Conservation (phyloP, 2,888 invertebrate genomes). For the Gymnocheta viridis region DNA sequence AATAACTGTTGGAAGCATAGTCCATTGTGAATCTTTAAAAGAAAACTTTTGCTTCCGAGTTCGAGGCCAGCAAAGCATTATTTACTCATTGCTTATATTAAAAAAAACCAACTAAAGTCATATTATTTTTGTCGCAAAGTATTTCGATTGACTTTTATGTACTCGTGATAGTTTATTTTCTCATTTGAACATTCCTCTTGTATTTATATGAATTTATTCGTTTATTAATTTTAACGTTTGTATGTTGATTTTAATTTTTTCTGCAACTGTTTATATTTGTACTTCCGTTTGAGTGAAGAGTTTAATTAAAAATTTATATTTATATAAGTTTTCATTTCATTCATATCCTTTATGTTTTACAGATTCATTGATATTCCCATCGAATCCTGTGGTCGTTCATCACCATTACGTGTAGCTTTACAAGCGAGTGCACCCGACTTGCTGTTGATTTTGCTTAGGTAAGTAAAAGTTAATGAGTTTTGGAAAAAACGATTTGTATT, state of each 20-base stretch:
- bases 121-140: too few species aligned
- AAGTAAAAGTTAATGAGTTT: constrained; percentile 68
- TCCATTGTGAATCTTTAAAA: too few species aligned
- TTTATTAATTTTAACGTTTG: not conserved
- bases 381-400: constrained; percentile 89
- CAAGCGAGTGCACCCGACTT: constrained; percentile 90
- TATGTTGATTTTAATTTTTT: not conserved
- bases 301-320: constrained; percentile 34
- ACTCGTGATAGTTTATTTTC: too few species aligned
- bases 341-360: constrained; percentile 71
- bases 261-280: not conserved
- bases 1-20: too few species aligned
- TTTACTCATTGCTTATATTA: too few species aligned
- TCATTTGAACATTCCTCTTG: not conserved
- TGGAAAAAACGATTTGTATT: not conserved
- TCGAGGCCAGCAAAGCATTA: too few species aligned
- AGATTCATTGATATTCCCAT: constrained; percentile 90
- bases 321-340: constrained; percentile 13
- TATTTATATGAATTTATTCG: too few species aligned
- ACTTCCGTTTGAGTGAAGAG: constrained; percentile 2
- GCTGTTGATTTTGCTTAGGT: constrained; percentile 86
- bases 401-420: constrained; percentile 88
- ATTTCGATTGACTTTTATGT: too few species aligned
- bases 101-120: too few species aligned
- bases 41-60: too few species aligned